Percentiles rank a stretch among this genome's conserved stretches.
phyloP scores from a whole-genome alignment of 2,797 vertebrate genomes.

The Sitta carolinensis region DNA sequence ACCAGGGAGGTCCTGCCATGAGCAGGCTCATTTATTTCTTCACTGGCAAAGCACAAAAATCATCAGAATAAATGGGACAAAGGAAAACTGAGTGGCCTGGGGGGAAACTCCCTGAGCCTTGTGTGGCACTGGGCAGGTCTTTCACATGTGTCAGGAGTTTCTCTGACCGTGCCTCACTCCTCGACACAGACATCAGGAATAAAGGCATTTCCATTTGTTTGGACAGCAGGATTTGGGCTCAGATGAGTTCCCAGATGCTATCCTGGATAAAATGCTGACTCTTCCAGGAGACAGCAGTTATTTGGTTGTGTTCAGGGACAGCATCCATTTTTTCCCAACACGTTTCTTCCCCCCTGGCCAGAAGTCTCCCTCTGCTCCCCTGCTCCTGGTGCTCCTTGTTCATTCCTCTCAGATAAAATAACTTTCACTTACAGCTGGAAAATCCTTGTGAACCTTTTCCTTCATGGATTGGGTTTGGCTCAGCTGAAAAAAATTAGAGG shows the following conservation, averaged over 20 bases:
- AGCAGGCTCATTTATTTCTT: neutral
- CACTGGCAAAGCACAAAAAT: neutral
- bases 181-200: fast-evolving
- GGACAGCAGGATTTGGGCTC: neutral
- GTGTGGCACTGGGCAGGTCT: neutral
- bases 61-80: neutral
- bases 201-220: neutral
- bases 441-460: conserved; percentile 39
- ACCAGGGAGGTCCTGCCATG: neutral
- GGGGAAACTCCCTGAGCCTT: neutral
- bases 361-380: neutral
- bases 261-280: neutral
- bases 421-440: conserved; percentile 17
- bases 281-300: neutral
- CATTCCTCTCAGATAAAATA: conserved; percentile 39
- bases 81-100: neutral
- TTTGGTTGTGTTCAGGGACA: neutral
- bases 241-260: neutral
- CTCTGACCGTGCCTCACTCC: neutral
- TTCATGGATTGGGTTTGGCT: neutral
- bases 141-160: fast-evolving
- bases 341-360: neutral
- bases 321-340: neutral
- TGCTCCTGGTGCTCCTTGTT: neutral
- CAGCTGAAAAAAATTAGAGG: neutral